Evolutionary conservation across 2,888 invertebrate genomes (phyloP).

Genomic region (Orthosia gracilis): DNA sequence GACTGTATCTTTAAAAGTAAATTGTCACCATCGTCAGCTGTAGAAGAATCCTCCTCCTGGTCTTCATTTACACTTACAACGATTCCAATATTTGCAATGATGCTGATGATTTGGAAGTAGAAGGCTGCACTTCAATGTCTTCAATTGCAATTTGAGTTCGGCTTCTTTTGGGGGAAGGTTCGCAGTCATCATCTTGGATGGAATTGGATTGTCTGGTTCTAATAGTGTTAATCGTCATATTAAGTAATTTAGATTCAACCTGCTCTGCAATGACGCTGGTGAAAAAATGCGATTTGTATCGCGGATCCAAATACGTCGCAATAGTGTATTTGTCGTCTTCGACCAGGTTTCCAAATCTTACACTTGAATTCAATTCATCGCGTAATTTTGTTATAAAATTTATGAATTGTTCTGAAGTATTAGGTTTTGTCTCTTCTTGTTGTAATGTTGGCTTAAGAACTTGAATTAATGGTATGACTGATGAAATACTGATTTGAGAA

Average conservation of each 20-base stretch:
- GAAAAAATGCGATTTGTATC: conserved; percentile 55
- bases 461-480: conserved; percentile 61
- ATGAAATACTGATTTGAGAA: conserved; percentile 55
- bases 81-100: too few relatives aligned
- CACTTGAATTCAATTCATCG: conserved; percentile 49
- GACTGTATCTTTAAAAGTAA: too few relatives aligned
- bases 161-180: too few relatives aligned
- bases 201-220: conserved; percentile 51
- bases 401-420: conserved; percentile 52
- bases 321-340: conserved; percentile 46
- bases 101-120: too few relatives aligned
- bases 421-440: conserved; percentile 50
- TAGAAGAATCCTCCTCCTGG: too few relatives aligned
- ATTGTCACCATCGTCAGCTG: too few relatives aligned
- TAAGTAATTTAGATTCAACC: conserved; percentile 58
- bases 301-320: conserved; percentile 59
- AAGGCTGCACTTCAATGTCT: too few relatives aligned
- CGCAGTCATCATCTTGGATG: too few relatives aligned
- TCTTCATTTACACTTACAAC: too few relatives aligned
- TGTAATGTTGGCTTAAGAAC: conserved; percentile 52
- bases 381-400: conserved; percentile 54
- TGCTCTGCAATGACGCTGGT: conserved; percentile 52
- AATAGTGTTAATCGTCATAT: conserved; percentile 55
- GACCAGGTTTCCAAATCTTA: conserved; percentile 54
- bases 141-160: too few relatives aligned